Evolutionary conservation across 2,888 invertebrate genomes (phyloP).

Genomic region (Venustoraphidia nigricollis): DNA sequence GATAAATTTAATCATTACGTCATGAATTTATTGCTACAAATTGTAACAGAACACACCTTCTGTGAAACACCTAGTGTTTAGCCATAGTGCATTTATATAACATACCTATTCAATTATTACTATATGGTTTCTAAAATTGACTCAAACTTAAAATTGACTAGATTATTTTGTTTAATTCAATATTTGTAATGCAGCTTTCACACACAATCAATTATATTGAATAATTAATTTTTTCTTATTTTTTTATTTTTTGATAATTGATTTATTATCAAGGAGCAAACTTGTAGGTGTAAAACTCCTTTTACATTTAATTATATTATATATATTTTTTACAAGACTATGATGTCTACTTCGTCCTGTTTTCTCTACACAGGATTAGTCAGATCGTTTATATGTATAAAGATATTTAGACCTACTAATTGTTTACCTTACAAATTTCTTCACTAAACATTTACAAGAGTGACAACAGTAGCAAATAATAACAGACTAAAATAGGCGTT

Average conservation of each 20-base stretch:
- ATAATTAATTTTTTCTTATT: too few relatives aligned
- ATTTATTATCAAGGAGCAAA: not conserved
- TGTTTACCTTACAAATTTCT: not conserved
- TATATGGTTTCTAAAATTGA: not conserved
- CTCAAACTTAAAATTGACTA: constrained; percentile 1
- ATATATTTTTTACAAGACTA: not conserved
- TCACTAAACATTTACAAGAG: not conserved
- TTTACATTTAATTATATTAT: not conserved
- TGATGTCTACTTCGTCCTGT: too few relatives aligned
- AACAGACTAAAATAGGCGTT: not conserved
- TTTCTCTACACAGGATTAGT: too few relatives aligned
- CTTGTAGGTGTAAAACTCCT: not conserved
- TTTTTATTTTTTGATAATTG: not conserved
- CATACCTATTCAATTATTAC: not conserved
- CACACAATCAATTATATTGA: not conserved
- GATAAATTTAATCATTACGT: too few relatives aligned
- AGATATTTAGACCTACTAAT: not conserved
- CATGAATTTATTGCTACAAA: too few relatives aligned
- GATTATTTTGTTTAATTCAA: not conserved
- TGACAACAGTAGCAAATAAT: not conserved
- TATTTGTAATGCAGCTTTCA: not conserved
- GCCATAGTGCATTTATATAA: not conserved
- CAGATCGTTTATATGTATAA: not conserved
- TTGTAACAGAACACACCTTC: too few relatives aligned
- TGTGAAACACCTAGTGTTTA: not conserved